These are phyloP conservation scores for Orientallactaga sibirica DNA, from an alignment of 2,797 vertebrate species.

Conservation along the genomic window DNA sequence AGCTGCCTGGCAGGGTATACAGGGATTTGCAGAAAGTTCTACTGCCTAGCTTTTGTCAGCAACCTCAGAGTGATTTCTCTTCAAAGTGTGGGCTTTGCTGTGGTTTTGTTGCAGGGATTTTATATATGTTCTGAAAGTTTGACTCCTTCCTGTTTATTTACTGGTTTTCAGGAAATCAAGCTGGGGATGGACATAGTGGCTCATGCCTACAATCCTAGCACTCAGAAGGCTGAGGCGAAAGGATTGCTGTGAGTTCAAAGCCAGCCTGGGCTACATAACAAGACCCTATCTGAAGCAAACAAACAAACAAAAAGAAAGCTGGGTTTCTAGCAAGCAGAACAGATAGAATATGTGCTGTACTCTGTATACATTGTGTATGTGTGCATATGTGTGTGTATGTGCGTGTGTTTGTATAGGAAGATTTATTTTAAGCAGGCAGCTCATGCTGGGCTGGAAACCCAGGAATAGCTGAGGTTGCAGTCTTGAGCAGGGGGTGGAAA, in stretches of 20 bases:
- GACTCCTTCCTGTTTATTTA: background rate
- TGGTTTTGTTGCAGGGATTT: background rate
- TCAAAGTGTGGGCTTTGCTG: background rate
- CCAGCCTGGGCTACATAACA: background rate
- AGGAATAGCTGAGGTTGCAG: background rate
- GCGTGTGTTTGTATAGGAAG: background rate
- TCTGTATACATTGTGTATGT: background rate
- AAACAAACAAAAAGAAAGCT: background rate
- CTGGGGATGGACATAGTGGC: background rate
- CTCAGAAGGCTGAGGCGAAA: background rate
- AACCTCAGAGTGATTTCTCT: fast-evolving
- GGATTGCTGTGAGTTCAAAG: background rate
- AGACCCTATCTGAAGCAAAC: background rate
- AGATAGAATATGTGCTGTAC: background rate
- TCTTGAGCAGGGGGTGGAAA: background rate
- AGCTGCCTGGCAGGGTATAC: background rate
- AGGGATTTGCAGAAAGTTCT: fast-evolving
- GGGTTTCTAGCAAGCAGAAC: background rate
- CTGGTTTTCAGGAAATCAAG: background rate
- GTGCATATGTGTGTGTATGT: background rate
- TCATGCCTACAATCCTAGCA: background rate
- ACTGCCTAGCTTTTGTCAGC: background rate
- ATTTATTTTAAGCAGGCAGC: background rate
- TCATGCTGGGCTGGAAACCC: background rate
- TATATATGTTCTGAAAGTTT: background rate